These are phyloP conservation scores for Danionella cerebrum DNA, from an alignment of 2,113 vertebrate genomes.

Conservation along the genomic window DNA sequence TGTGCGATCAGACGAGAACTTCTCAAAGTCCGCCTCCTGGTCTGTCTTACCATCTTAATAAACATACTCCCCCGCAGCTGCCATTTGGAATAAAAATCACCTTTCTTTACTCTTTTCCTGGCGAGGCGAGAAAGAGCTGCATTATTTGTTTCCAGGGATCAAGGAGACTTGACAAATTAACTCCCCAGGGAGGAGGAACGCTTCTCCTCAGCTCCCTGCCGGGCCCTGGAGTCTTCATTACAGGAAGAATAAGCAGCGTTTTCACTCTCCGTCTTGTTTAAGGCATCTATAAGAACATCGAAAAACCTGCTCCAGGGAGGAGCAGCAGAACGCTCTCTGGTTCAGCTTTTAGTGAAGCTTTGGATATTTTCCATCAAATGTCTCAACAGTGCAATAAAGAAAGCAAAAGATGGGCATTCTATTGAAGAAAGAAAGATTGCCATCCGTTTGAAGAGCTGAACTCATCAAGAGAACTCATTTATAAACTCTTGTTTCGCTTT, in stretches of 20 bases:
- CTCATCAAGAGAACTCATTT: conserved; percentile 22
- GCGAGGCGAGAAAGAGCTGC: conserved; percentile 45
- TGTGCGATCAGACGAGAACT: conserved; percentile 45
- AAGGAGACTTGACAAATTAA: conserved; percentile 60
- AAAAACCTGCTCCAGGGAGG: conserved; percentile 50
- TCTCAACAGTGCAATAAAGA: conserved; percentile 32
- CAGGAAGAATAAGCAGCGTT: conserved; percentile 62
- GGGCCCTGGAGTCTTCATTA: conserved; percentile 63
- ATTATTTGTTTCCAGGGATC: conserved; percentile 59
- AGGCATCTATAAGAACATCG: conserved; percentile 53
- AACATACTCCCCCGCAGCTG: conserved; percentile 1
- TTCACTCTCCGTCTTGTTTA: conserved; percentile 31
- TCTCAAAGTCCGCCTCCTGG: conserved; percentile 14
- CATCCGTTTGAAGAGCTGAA: not conserved
- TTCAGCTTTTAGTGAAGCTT: conserved; percentile 32
- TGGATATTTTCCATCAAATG: conserved; percentile 51
- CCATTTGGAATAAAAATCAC: conserved; percentile 29
- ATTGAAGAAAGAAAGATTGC: not conserved
- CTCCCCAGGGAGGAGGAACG: conserved; percentile 46
- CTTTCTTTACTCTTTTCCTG: not conserved
- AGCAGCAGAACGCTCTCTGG: conserved; percentile 45
- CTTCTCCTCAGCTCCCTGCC: conserved; percentile 16
- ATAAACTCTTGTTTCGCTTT: conserved; percentile 2
- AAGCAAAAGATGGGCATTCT: not conserved
- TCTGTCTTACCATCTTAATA: conserved; percentile 27